These are phyloP conservation scores for Falco novaeseelandiae DNA, from an alignment of 2,797 vertebrate species.

Conservation along the genomic window DNA sequence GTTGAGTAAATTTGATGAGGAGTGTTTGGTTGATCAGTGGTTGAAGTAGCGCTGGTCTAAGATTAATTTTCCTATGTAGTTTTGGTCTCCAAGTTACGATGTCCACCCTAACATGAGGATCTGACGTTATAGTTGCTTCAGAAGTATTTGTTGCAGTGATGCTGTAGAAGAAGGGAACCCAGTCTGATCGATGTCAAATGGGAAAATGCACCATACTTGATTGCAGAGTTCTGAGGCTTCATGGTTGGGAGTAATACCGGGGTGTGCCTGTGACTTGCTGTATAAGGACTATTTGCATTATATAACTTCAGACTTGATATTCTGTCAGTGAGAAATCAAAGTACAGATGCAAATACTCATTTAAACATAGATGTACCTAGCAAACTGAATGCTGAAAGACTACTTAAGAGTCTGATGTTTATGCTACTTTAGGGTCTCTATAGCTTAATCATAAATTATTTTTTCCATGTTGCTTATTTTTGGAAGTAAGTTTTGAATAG, in stretches of 20 bases:
- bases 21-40: no score
- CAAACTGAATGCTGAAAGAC: not conserved
- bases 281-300: not conserved
- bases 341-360: rapidly evolving
- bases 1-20: not conserved
- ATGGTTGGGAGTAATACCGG: rapidly evolving
- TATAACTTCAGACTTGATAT: rapidly evolving
- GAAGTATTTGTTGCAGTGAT: not conserved
- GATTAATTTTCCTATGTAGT: rapidly evolving
- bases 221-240: no score
- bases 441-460: not conserved
- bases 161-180: not conserved
- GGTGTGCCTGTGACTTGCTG: not conserved
- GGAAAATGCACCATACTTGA: rapidly evolving
- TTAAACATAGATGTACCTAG: not conserved
- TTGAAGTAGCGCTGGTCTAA: not conserved
- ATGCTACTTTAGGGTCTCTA: not conserved
- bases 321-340: not conserved
- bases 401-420: not conserved
- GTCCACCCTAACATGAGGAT: not conserved
- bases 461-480: not conserved
- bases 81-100: rapidly evolving
- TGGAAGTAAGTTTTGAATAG: not conserved
- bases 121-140: not conserved
- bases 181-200: rapidly evolving